A percentile compares a stretch with the other conserved stretches of the same genome.
Conservation (phyloP, 2,888 invertebrate species). For the Pocota personata region DNA sequence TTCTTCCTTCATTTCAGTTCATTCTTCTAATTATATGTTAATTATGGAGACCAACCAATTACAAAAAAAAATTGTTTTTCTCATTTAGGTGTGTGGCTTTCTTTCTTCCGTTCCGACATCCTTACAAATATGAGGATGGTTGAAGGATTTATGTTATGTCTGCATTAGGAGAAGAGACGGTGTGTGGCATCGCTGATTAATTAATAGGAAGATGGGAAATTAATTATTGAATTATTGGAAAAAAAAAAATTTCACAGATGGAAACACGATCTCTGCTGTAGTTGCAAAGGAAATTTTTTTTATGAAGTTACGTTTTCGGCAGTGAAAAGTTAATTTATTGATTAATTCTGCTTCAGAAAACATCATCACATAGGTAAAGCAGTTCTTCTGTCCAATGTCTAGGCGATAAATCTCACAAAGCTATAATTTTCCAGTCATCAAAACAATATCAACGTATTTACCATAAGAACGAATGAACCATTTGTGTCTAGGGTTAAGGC, state of each 20-base stretch:
- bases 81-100: conserved; percentile 59
- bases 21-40: conserved; percentile 65
- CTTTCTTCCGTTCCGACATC: conserved; percentile 56
- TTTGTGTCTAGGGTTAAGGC: too few species aligned
- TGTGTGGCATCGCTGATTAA: conserved; percentile 45
- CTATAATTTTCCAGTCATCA: too few species aligned
- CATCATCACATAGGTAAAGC: too few species aligned
- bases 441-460: too few species aligned
- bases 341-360: too few species aligned
- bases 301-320: too few species aligned
- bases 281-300: too few species aligned
- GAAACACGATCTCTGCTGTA: not conserved
- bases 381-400: too few species aligned
- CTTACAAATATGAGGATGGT: conserved; percentile 11
- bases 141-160: conserved; percentile 48
- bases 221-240: not conserved
- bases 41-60: conserved; percentile 59
- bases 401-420: too few species aligned
- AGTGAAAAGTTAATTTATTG: too few species aligned
- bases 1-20: not conserved
- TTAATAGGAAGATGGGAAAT: conserved; percentile 33
- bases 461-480: too few species aligned
- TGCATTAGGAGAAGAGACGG: conserved; percentile 7
- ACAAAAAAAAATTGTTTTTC: conserved; percentile 43
- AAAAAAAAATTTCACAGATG: not conserved